Conservation (phyloP, 2,113 vertebrate species). For the Zosterops lateralis region DNA sequence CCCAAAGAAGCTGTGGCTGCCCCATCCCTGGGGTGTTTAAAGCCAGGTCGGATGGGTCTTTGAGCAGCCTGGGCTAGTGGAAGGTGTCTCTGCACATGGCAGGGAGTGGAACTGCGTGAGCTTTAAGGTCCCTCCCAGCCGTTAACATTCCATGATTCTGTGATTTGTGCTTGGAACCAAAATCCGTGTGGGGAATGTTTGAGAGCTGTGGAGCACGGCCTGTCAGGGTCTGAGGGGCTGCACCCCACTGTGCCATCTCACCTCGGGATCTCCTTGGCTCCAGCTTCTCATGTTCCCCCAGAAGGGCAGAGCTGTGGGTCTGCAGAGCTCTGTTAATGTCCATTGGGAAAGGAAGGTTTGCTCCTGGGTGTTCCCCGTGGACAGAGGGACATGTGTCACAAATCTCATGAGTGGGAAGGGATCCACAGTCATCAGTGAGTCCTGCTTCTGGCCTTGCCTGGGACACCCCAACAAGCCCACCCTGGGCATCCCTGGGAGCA, state of each 20-base stretch:
- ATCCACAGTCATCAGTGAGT: background rate
- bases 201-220: background rate
- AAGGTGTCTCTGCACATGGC: background rate
- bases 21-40: no score
- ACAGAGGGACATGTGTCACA: background rate
- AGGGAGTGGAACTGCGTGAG: background rate
- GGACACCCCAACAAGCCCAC: background rate
- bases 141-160: rapidly evolving
- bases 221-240: background rate
- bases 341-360: background rate
- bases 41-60: background rate
- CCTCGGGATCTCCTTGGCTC: background rate
- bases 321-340: background rate
- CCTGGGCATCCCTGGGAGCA: rapidly evolving
- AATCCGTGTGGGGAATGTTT: background rate
- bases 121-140: background rate
- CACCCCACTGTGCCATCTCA: background rate
- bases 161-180: background rate
- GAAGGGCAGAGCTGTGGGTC: background rate
- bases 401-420: background rate
- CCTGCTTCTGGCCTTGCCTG: background rate
- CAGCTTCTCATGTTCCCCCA: background rate
- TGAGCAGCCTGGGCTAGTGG: background rate
- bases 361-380: background rate
- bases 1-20: background rate